Percentiles rank a stretch among this genome's conserved stretches.
phyloP scores from a whole-genome alignment of 2,113 vertebrate genomes.

The Apus apus region DNA sequence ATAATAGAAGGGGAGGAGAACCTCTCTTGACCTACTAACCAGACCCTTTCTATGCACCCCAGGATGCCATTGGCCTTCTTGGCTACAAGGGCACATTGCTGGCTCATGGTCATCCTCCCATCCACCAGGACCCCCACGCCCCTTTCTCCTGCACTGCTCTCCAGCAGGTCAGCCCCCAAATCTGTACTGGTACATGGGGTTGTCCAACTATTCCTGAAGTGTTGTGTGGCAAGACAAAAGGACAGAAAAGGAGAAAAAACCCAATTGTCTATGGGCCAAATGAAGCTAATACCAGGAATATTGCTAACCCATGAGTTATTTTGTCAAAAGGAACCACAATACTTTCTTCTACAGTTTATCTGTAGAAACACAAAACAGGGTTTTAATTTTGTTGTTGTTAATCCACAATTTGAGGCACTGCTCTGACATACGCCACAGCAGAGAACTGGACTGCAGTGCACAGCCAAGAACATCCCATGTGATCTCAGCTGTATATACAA shows the following conservation, averaged over 20 bases:
- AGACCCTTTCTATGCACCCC: too few relatives aligned
- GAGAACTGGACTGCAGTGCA: not conserved
- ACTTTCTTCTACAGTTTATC: not conserved
- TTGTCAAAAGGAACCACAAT: not conserved
- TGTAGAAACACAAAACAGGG: not conserved
- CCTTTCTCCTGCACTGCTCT: too few relatives aligned
- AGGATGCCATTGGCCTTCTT: too few relatives aligned
- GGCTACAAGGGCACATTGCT: too few relatives aligned
- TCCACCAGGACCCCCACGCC: too few relatives aligned
- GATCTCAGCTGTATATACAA: not conserved
- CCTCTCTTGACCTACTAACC: too few relatives aligned
- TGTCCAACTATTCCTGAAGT: not conserved
- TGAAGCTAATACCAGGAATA: not conserved
- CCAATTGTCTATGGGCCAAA: not conserved
- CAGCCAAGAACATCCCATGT: not conserved
- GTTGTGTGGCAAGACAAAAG: not conserved
- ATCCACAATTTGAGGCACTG: not conserved
- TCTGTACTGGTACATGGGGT: too few relatives aligned
- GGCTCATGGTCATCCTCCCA: too few relatives aligned
- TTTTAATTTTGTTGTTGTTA: not conserved
- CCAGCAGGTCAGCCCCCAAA: too few relatives aligned
- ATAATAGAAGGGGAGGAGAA: too few relatives aligned
- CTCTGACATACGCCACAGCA: not conserved
- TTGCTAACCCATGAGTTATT: not conserved
- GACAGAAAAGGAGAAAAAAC: not conserved